These are phyloP conservation scores for Arctia plantaginis DNA, from an alignment of 2,888 invertebrate genomes.

Conservation along the genomic window DNA sequence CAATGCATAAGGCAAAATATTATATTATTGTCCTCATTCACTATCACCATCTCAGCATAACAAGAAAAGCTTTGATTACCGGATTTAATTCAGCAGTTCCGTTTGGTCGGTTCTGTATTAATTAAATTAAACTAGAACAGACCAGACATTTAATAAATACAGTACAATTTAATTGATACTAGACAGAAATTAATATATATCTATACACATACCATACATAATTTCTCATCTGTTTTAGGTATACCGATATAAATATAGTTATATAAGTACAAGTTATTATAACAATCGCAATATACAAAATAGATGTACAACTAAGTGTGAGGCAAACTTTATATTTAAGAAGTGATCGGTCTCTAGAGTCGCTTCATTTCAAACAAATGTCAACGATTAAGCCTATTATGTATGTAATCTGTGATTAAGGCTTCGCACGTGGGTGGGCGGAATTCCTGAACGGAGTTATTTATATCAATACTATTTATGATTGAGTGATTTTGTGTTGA, in stretches of 20 bases:
- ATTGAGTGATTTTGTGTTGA: conserved; percentile 40
- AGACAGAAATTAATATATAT: background rate
- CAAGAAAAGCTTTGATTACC: background rate
- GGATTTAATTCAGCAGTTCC: background rate
- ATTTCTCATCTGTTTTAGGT: too few species aligned
- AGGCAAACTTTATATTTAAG: conserved; percentile 13
- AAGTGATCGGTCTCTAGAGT: conserved; percentile 38
- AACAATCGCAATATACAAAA: background rate
- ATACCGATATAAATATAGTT: too few species aligned
- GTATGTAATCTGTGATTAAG: conserved; percentile 53
- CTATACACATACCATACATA: background rate
- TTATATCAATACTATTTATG: conserved; percentile 32
- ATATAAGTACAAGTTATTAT: too few species aligned
- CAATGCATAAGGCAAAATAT: background rate
- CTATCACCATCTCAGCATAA: background rate
- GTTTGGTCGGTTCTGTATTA: background rate
- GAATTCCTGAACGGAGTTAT: conserved; percentile 39
- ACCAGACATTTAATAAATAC: too few species aligned
- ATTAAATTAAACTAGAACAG: background rate
- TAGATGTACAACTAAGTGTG: background rate
- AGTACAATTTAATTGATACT: too few species aligned
- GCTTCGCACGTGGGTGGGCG: conserved; percentile 46
- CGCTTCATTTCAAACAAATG: conserved; percentile 54
- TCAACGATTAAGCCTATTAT: conserved; percentile 57
- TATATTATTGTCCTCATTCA: background rate